These are phyloP conservation scores for Premnoplex brunnescens DNA, from an alignment of 2,797 vertebrate species.

Conservation along the genomic window DNA sequence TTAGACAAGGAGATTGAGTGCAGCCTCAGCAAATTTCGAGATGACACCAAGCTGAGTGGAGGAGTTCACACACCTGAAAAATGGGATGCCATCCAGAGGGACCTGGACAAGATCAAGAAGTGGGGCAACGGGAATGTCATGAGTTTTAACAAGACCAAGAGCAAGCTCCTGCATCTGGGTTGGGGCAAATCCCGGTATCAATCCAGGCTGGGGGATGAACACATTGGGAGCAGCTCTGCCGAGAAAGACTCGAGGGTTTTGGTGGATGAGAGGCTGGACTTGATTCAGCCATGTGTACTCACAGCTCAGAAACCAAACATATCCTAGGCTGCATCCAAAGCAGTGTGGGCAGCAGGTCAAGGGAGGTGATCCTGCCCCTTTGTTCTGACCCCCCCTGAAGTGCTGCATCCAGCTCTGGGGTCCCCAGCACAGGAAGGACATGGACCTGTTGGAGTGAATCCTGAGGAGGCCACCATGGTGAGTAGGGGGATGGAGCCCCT, in stretches of 20 bases:
- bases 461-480: too few species aligned
- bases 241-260: not conserved
- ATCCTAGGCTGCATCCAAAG: not conserved
- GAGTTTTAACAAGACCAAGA: not conserved
- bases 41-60: not conserved
- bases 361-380: not conserved
- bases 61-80: not conserved
- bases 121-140: not conserved
- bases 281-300: rapidly evolving
- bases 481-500: not conserved
- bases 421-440: not conserved
- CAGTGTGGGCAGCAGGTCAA: rapidly evolving
- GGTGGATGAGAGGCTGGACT: not conserved
- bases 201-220: not conserved
- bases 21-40: not conserved
- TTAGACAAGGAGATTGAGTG: not conserved
- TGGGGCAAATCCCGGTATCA: rapidly evolving
- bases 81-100: not conserved
- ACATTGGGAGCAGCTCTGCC: not conserved
- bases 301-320: rapidly evolving
- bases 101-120: not conserved
- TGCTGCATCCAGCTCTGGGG: not conserved
- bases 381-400: not conserved
- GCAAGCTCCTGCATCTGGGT: not conserved
- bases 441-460: rapidly evolving